These are phyloP conservation scores for Triplophysa tibetana DNA, from an alignment of 2,113 vertebrate species.

Conservation along the genomic window DNA sequence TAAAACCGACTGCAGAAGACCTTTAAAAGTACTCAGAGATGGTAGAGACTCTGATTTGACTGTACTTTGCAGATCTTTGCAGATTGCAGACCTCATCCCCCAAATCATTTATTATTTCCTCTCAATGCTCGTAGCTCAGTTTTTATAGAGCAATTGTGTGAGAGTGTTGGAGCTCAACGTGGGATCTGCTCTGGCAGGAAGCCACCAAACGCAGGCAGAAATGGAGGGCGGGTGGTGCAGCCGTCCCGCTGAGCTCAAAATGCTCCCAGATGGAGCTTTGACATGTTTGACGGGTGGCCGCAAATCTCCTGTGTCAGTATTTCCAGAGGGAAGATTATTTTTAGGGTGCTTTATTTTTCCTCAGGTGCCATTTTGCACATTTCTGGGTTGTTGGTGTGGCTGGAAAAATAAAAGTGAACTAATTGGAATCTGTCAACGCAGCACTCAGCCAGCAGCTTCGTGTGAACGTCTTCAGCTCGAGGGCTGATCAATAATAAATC, in stretches of 20 bases:
- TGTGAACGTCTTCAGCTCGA: slow-evolving; percentile 7
- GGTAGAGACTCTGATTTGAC: too few species aligned
- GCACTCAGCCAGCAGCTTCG: background rate
- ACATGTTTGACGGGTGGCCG: slow-evolving; percentile 59
- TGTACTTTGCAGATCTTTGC: too few species aligned
- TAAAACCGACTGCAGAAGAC: too few species aligned
- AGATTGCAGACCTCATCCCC: too few species aligned
- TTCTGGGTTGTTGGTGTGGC: slow-evolving; percentile 10
- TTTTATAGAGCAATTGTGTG: background rate
- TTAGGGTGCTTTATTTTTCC: slow-evolving; percentile 48
- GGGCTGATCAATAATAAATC: slow-evolving; percentile 20
- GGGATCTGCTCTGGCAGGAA: slow-evolving; percentile 41
- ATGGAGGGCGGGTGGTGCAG: background rate
- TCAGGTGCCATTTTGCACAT: slow-evolving; percentile 47
- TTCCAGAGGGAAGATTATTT: slow-evolving; percentile 55
- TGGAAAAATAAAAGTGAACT: background rate
- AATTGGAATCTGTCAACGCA: slow-evolving; percentile 13
- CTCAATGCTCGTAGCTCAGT: background rate
- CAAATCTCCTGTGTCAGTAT: slow-evolving; percentile 54
- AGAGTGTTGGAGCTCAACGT: slow-evolving; percentile 7
- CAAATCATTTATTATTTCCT: background rate
- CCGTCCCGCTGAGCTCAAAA: slow-evolving; percentile 34
- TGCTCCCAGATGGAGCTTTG: slow-evolving; percentile 57
- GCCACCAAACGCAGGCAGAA: background rate
- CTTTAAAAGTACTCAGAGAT: too few species aligned